phyloP scores from a whole-genome alignment of 2,113 vertebrate species.

The Pyrgilauda ruficollis region DNA sequence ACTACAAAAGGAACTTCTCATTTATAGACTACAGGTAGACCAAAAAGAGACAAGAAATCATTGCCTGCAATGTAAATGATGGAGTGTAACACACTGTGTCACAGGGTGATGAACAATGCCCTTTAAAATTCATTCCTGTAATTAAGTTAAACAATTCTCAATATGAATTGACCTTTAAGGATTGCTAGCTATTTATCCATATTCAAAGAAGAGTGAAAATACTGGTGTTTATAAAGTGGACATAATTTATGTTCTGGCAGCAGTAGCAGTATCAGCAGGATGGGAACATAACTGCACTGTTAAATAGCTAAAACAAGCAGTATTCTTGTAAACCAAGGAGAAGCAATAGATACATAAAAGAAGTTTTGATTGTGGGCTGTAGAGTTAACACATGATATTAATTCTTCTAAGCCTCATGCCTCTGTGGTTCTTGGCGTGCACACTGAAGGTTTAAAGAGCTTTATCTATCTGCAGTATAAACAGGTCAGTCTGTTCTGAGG shows the following conservation, averaged over 20 bases:
- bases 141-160: constrained; percentile 11
- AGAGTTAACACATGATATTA: not conserved
- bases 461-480: not conserved
- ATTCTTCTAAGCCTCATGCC: not conserved
- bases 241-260: not conserved
- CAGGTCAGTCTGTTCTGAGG: not conserved
- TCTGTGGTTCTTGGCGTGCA: not conserved
- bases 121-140: constrained; percentile 27
- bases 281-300: not conserved
- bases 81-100: not conserved
- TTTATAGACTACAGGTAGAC: not conserved
- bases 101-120: not conserved
- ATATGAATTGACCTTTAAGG: constrained; percentile 24
- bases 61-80: not conserved
- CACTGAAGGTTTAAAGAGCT: not conserved
- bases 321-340: not conserved
- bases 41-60: not conserved
- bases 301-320: not conserved
- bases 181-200: not conserved
- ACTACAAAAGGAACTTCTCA: not conserved
- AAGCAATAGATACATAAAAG: not conserved
- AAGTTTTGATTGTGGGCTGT: not conserved
- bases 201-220: not conserved
- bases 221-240: not conserved
- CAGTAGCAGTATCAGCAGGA: not conserved